These are phyloP conservation scores for Rhinolophus sinicus DNA, from an alignment of 2,113 vertebrate species.

Conservation along the genomic window DNA sequence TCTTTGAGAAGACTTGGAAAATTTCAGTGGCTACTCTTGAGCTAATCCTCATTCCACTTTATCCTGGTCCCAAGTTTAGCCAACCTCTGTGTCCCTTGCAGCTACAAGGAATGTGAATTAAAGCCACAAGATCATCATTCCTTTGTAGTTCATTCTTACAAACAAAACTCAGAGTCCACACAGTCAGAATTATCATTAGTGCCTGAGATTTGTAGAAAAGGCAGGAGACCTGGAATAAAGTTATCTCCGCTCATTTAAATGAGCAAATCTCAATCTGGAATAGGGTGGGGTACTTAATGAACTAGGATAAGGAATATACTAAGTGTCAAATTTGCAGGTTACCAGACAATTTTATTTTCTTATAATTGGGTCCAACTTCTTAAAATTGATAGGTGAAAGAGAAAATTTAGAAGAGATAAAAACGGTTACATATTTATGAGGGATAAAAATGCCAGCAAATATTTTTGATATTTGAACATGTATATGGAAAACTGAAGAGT, in stretches of 20 bases:
- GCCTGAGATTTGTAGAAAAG: neutral
- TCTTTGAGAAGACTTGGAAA: neutral
- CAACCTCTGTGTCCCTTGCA: neutral
- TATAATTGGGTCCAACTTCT: neutral
- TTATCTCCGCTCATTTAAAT: neutral
- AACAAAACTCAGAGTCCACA: neutral
- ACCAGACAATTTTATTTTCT: neutral
- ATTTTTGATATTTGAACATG: neutral
- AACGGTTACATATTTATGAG: neutral
- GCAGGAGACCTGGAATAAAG: neutral
- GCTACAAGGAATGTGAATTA: neutral
- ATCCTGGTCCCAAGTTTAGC: neutral
- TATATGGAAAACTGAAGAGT: neutral
- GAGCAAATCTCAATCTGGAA: neutral
- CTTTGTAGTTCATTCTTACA: neutral
- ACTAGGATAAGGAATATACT: neutral
- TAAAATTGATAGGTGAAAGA: slow-evolving; percentile 10
- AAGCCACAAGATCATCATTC: neutral
- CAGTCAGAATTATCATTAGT: neutral
- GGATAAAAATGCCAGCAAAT: neutral
- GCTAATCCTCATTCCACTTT: neutral
- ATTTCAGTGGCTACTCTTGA: neutral
- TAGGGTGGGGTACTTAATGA: neutral
- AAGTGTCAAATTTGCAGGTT: neutral
- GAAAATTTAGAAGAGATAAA: neutral